Evolutionary conservation across 2,797 vertebrate species (phyloP).

Genomic region (Periophthalmus magnuspinnatus): DNA sequence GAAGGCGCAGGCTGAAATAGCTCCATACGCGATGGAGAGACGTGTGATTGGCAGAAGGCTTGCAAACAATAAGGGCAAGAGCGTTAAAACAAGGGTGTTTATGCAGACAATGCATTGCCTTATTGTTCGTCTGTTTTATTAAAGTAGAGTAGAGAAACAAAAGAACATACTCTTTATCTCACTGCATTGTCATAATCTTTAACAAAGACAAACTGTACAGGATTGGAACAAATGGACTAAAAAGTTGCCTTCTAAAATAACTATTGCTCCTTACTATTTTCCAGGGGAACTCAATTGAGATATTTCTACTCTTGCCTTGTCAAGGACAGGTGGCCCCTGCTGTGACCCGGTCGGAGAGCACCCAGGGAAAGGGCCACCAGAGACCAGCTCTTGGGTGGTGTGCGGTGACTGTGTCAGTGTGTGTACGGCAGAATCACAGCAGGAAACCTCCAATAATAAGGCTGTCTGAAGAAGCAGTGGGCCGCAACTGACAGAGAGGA

Average conservation of each 20-base stretch:
- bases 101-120: constrained; percentile 54
- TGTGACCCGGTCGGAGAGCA: constrained; percentile 64
- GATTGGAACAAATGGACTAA: constrained; percentile 31
- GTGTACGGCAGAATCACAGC: constrained; percentile 59
- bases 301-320: constrained; percentile 58
- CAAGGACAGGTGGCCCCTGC: constrained; percentile 62
- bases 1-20: constrained; percentile 53
- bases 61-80: constrained; percentile 54
- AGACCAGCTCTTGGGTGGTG: constrained; percentile 43
- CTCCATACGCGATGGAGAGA: constrained; percentile 60
- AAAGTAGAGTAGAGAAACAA: constrained; percentile 42
- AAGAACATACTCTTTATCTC: constrained; percentile 42
- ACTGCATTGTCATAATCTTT: constrained; percentile 18
- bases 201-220: constrained; percentile 23
- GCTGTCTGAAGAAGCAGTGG: constrained; percentile 74
- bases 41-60: constrained; percentile 56
- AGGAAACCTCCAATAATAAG: constrained; percentile 69
- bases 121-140: constrained; percentile 50
- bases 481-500: constrained; percentile 71
- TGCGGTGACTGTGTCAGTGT: constrained; percentile 39
- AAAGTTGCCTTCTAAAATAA: constrained; percentile 18
- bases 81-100: constrained; percentile 61
- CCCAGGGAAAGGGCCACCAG: constrained; percentile 55
- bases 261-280: constrained; percentile 17
- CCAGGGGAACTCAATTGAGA: constrained; percentile 58